Conservation (phyloP, 2,888 invertebrate genomes). For the Pachymerium ferrugineum region DNA sequence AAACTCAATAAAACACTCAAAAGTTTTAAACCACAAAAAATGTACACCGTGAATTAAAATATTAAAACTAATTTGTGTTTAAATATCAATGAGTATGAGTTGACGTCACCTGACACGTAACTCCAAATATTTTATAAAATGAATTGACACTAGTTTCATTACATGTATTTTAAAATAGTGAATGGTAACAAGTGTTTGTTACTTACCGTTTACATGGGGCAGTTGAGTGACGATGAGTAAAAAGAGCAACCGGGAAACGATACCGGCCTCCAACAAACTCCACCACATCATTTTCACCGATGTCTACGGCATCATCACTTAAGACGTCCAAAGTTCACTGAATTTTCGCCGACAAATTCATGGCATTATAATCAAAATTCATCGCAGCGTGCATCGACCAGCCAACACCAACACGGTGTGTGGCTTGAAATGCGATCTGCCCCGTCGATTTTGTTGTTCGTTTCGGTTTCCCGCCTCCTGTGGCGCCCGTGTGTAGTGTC, state of each 20-base stretch:
- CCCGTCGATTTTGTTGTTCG: background rate
- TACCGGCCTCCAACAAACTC: background rate
- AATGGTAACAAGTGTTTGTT: no score
- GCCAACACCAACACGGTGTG: background rate
- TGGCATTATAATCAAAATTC: background rate
- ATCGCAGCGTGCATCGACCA: background rate
- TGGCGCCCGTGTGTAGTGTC: background rate
- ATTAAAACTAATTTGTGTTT: no score
- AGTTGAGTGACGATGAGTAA: background rate
- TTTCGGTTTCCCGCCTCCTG: background rate
- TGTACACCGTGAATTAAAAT: no score
- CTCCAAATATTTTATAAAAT: no score
- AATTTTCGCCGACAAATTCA: background rate
- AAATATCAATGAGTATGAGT: no score
- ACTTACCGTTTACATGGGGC: background rate
- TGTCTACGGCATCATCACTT: background rate
- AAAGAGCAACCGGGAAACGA: background rate
- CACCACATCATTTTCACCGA: background rate
- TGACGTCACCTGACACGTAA: no score
- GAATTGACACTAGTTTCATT: no score
- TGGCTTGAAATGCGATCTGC: background rate
- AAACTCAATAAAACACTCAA: background rate
- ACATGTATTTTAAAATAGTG: no score
- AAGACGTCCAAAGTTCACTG: background rate
- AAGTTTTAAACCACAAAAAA: background rate